A percentile compares a stretch with the other conserved stretches of the same genome.
These are phyloP conservation scores for Electrophaes corylata DNA, from an alignment of 2,888 invertebrate genomes.

Conservation along the genomic window DNA sequence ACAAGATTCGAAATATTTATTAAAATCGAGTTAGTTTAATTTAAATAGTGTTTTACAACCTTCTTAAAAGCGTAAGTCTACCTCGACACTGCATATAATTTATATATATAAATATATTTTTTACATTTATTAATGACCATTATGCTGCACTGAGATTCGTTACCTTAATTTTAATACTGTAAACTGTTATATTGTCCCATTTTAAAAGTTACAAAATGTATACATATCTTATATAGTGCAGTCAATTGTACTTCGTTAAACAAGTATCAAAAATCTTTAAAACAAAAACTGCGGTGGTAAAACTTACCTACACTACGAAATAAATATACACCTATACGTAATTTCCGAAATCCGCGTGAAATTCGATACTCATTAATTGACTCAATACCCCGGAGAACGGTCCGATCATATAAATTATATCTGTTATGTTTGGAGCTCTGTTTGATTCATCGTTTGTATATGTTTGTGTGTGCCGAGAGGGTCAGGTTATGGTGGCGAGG, in stretches of 20 bases:
- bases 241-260: too few relatives aligned
- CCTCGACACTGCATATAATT: too few relatives aligned
- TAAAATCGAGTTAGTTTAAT: not conserved
- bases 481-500: constrained; percentile 40
- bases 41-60: too few relatives aligned
- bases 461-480: constrained; percentile 10
- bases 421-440: constrained; percentile 55
- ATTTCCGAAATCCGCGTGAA: constrained; percentile 52
- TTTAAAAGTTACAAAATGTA: too few relatives aligned
- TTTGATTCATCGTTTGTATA: constrained; percentile 36
- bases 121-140: too few relatives aligned
- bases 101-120: too few relatives aligned
- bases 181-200: too few relatives aligned
- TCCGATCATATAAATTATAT: constrained; percentile 54
- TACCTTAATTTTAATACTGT: too few relatives aligned
- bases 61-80: too few relatives aligned
- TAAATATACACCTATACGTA: not conserved
- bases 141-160: too few relatives aligned
- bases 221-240: too few relatives aligned
- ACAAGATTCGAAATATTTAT: constrained; percentile 1
- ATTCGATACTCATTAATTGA: constrained; percentile 62
- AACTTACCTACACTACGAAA: not conserved
- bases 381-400: constrained; percentile 62
- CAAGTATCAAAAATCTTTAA: too few relatives aligned
- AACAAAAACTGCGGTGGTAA: not conserved